Base-by-base conservation (phyloP, 1,140 invertebrate genomes). In the Hesperophylax magnus region DNA sequence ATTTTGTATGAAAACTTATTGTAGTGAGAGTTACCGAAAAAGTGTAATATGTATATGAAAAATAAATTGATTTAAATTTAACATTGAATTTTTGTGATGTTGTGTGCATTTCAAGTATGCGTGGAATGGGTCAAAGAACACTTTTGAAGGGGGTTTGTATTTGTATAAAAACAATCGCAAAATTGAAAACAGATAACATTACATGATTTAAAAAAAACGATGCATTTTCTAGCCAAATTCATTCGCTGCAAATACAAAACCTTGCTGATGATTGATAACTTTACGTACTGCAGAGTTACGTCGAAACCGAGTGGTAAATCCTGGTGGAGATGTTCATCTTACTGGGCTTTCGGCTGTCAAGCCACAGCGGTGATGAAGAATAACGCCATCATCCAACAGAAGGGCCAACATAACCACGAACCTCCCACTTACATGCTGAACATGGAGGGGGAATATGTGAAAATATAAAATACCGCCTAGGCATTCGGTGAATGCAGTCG, bases 301-400 rank as follows among this genome's bases (percentile, higher is more conserved):
- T 22, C 54, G 3, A 56, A 22, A 15, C 31, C 56, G 11, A 77
- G 22, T n/a, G 22, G 27, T 6, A 77, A 77, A 31, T 34, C 58
- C 2, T 77, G 76, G 76, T 77, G 76, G 76, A 27, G 76, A 34
- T 77, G 76, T 52, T 63, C 58, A 5, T 77, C 76, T 3, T 77
- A 77, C 76, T 60, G 27, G 20, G 17, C 76, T 20, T 31, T 31
- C 5, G 34, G 52, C 27, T 77, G 76, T 39, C 18, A 56, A 17
- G 56, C 76, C n/a, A 34, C 76, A 14, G 31, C 54, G 18, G 76
- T 56, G 0, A 63, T 56, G 24, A 65, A 56, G 31, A 56, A 31
- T 47, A 56, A 61, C 22, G 9, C 27, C 27, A 56, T 77, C 24
- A 24, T 77, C n/a, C n/a, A 52, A 9, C 54, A 63, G 18, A 77